A percentile compares a stretch with the other conserved stretches of the same genome.
phyloP scores from a whole-genome alignment of 1,140 invertebrate species.

The Orchestia grillus region DNA sequence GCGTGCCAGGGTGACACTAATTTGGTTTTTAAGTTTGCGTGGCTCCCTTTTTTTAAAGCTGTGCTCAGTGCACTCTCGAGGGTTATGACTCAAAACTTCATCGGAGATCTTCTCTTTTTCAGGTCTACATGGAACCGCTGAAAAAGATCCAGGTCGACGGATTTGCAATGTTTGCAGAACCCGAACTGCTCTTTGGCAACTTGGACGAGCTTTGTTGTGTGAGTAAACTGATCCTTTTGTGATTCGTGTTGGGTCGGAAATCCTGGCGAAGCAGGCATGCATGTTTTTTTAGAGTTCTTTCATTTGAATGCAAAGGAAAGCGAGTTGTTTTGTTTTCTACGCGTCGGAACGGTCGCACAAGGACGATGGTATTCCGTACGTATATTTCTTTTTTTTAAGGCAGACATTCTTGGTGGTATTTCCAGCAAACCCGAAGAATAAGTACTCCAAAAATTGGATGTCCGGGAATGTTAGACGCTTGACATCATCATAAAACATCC shows the following conservation, averaged over 20 bases:
- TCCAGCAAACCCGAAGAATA: background rate
- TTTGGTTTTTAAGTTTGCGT: too few species aligned
- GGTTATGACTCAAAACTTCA: background rate
- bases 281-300: background rate
- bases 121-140: conserved; percentile 81
- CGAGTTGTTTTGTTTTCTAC: background rate
- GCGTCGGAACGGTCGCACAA: background rate
- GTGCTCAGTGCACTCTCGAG: background rate
- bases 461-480: background rate
- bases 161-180: conserved; percentile 79
- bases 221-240: conserved; percentile 69
- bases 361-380: background rate
- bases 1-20: too few species aligned
- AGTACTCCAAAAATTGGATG: background rate
- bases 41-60: too few species aligned
- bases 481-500: too few species aligned
- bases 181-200: conserved; percentile 80
- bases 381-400: background rate
- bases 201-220: conserved; percentile 80
- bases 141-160: conserved; percentile 82
- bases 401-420: background rate
- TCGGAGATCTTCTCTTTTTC: conserved; percentile 63
- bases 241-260: background rate
- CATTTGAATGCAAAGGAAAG: background rate
- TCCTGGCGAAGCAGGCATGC: background rate